A percentile compares a stretch with the other conserved stretches of the same genome.
These are phyloP conservation scores for Odontesthes bonariensis DNA, from an alignment of 2,113 vertebrate genomes.

Conservation along the genomic window DNA sequence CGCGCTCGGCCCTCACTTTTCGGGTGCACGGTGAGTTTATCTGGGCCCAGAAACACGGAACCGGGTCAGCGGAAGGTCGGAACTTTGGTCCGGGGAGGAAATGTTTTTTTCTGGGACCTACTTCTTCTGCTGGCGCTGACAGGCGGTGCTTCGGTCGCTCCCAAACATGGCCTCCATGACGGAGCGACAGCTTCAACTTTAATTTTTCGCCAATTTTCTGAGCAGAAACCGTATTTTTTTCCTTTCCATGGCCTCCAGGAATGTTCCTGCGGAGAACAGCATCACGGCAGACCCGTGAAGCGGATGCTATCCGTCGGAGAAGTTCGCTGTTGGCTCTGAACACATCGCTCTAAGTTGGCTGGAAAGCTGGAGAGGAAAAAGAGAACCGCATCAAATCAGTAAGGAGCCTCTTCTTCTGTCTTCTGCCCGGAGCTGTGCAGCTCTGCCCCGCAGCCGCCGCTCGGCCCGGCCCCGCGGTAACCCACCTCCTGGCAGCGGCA, in stretches of 20 bases:
- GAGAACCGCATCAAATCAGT: conserved; percentile 84
- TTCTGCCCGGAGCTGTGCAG: conserved; percentile 12
- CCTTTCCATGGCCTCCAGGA: conserved; percentile 49
- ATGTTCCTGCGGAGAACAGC: conserved; percentile 58
- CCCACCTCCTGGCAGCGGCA: neutral
- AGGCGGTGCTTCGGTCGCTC: conserved; percentile 84
- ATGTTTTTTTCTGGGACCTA: conserved; percentile 73
- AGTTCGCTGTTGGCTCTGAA: conserved; percentile 72
- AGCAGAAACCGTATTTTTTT: conserved; percentile 55
- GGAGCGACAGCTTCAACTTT: conserved; percentile 86
- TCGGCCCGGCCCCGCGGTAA: too few species aligned
- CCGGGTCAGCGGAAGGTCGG: fast-evolving
- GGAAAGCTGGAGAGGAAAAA: conserved; percentile 84
- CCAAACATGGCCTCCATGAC: conserved; percentile 89
- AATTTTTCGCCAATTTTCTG: conserved; percentile 74
- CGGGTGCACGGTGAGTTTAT: fast-evolving
- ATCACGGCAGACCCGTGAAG: conserved; percentile 48
- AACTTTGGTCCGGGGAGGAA: neutral
- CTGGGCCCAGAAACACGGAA: fast-evolving
- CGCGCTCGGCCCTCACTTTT: fast-evolving
- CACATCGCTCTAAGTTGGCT: conserved; percentile 79
- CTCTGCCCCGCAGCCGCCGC: too few species aligned
- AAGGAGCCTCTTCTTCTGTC: conserved; percentile 67
- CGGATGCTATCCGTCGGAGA: conserved; percentile 67
- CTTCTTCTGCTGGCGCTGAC: conserved; percentile 81